These are phyloP conservation scores for Propithecus deckenii DNA, from an alignment of 2,797 vertebrate species.

Conservation along the genomic window DNA sequence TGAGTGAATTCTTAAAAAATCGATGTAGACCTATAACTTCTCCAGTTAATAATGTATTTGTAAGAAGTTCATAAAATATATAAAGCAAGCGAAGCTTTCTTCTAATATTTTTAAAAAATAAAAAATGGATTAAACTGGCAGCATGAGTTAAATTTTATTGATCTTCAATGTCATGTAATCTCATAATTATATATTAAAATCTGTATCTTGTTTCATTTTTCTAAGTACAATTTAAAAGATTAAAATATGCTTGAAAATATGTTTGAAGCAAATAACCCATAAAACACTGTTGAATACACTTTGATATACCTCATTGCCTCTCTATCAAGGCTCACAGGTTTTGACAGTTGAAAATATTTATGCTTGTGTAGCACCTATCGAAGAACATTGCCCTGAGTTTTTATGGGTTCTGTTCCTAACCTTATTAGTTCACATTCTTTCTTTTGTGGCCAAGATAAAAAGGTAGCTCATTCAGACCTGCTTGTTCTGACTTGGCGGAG, in stretches of 20 bases:
- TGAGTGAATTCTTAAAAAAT: constrained; percentile 2
- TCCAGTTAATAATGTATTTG: neutral
- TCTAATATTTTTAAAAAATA: neutral
- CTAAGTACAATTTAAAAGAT: neutral
- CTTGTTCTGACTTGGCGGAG: neutral
- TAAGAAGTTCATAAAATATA: neutral
- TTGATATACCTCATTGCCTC: neutral
- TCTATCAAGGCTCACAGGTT: neutral
- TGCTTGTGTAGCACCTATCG: neutral
- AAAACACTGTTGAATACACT: neutral
- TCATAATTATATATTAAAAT: neutral
- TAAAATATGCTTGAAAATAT: constrained; percentile 11
- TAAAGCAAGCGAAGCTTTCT: neutral
- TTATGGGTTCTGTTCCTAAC: constrained; percentile 24
- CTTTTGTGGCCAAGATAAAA: neutral
- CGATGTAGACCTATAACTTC: neutral
- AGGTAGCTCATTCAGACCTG: neutral
- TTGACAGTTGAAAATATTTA: constrained; percentile 7
- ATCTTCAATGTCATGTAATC: neutral
- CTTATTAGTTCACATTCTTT: constrained; percentile 15
- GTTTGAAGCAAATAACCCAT: neutral
- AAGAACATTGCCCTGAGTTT: neutral
- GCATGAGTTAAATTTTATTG: constrained; percentile 9
- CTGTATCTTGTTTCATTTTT: neutral
- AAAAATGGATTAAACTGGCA: neutral